A percentile compares a stretch with the other conserved stretches of the same genome.
Evolutionary conservation across 1,140 invertebrate species (phyloP).

Genomic region (Pseudomyrmex gracilis): DNA sequence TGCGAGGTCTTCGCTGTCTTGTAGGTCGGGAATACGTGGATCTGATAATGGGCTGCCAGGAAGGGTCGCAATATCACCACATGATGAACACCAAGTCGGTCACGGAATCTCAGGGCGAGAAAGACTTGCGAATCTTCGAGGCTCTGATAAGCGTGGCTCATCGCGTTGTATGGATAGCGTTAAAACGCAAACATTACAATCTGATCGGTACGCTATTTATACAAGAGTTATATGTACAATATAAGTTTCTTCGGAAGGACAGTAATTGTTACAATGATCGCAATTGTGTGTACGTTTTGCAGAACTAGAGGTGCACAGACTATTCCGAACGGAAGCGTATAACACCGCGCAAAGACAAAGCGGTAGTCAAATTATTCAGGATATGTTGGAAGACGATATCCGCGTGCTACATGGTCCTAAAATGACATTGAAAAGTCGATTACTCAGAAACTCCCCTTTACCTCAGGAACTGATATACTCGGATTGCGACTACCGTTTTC

Average conservation of each 20-base stretch:
- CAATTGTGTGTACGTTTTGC: constrained; percentile 3
- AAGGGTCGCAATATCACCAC: constrained; percentile 86
- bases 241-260: not conserved
- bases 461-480: constrained; percentile 74
- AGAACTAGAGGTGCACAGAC: constrained; percentile 87
- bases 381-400: constrained; percentile 75
- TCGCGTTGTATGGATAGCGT: constrained; percentile 88
- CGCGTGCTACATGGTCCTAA: constrained; percentile 77
- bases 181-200: constrained; percentile 86
- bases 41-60: constrained; percentile 85
- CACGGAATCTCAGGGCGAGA: constrained; percentile 86
- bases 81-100: constrained; percentile 84
- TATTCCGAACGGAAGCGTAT: constrained; percentile 87
- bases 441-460: constrained; percentile 78
- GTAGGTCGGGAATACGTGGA: constrained; percentile 87
- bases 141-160: constrained; percentile 86
- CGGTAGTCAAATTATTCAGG: constrained; percentile 50
- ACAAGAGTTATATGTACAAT: not conserved
- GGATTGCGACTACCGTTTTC: constrained; percentile 75
- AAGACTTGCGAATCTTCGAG: constrained; percentile 87
- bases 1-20: constrained; percentile 86
- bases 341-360: constrained; percentile 80
- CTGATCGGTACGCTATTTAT: constrained; percentile 84
- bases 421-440: constrained; percentile 70
- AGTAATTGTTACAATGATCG: too few relatives aligned